These are phyloP conservation scores for Hyphantria cunea DNA, from an alignment of 1,140 invertebrate genomes.

Conservation along the genomic window DNA sequence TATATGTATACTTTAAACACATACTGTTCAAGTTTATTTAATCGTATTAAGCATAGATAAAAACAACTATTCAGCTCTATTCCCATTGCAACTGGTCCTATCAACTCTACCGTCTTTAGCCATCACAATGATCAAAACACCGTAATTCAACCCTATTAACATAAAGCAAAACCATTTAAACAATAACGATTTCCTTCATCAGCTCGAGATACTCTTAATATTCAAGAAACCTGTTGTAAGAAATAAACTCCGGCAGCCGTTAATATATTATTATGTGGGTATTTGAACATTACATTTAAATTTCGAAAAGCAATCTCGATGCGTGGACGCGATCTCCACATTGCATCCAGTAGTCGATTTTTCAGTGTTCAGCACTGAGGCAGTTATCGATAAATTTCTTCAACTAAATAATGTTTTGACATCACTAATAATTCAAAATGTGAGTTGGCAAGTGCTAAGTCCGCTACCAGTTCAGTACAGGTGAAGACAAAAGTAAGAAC, in stretches of 20 bases:
- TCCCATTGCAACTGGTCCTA: too few species aligned
- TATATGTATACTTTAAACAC: too few species aligned
- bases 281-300: constrained; percentile 2
- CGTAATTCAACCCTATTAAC: too few species aligned
- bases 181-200: too few species aligned
- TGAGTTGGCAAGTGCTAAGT: constrained; percentile 17
- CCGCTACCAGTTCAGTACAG: constrained; percentile 23
- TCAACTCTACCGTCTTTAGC: too few species aligned
- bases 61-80: too few species aligned
- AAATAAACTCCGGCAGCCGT: background rate
- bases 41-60: too few species aligned
- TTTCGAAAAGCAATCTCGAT: constrained; percentile 26
- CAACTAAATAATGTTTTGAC: constrained; percentile 27
- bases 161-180: too few species aligned
- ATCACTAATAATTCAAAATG: constrained; percentile 23
- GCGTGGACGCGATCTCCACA: background rate
- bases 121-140: too few species aligned
- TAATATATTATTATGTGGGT: constrained; percentile 5
- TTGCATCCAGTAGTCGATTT: constrained; percentile 22
- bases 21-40: too few species aligned
- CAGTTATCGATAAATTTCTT: constrained; percentile 23
- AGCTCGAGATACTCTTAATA: too few species aligned
- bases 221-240: too few species aligned
- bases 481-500: background rate
- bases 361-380: constrained; percentile 24